Conservation (phyloP, 2,888 invertebrate genomes). For the Lepas anatifera region DNA sequence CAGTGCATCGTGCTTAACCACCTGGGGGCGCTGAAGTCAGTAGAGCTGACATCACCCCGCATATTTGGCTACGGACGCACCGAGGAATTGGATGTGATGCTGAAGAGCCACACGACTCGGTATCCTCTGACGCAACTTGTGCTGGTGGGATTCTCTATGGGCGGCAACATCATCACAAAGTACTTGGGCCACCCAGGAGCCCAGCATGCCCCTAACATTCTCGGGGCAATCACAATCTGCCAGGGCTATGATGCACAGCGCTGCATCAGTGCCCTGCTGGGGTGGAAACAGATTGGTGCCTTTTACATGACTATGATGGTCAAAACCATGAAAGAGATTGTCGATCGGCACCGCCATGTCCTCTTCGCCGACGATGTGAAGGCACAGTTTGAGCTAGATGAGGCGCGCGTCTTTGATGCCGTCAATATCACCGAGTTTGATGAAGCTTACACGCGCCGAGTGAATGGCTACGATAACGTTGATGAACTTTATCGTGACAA, state of each 20-base stretch:
- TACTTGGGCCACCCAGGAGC: slow-evolving; percentile 67
- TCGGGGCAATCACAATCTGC: slow-evolving; percentile 83
- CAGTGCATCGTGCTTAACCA: slow-evolving; percentile 88
- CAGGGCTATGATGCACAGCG: slow-evolving; percentile 76
- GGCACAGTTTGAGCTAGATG: slow-evolving; percentile 53
- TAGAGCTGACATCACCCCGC: slow-evolving; percentile 71
- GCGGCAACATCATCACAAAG: slow-evolving; percentile 85
- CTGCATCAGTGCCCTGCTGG: slow-evolving; percentile 56
- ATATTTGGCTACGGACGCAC: slow-evolving; percentile 91
- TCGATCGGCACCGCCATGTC: slow-evolving; percentile 63
- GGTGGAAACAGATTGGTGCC: slow-evolving; percentile 80
- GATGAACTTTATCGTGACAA: no score
- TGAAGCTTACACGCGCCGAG: slow-evolving; percentile 83
- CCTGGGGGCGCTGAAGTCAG: slow-evolving; percentile 73
- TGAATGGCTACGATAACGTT: no score
- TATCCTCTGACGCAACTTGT: slow-evolving; percentile 66
- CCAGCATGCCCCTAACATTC: slow-evolving; percentile 44
- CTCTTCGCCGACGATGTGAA: slow-evolving; percentile 62
- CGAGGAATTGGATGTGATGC: slow-evolving; percentile 73
- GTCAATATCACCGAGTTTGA: slow-evolving; percentile 79
- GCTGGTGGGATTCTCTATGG: slow-evolving; percentile 83
- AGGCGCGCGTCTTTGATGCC: slow-evolving; percentile 68
- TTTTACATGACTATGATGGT: slow-evolving; percentile 88
- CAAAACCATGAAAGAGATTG: slow-evolving; percentile 75
- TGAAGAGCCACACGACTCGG: slow-evolving; percentile 55